Evolutionary conservation across 2,888 invertebrate genomes (phyloP).

Genomic region (Notodromas monacha): DNA sequence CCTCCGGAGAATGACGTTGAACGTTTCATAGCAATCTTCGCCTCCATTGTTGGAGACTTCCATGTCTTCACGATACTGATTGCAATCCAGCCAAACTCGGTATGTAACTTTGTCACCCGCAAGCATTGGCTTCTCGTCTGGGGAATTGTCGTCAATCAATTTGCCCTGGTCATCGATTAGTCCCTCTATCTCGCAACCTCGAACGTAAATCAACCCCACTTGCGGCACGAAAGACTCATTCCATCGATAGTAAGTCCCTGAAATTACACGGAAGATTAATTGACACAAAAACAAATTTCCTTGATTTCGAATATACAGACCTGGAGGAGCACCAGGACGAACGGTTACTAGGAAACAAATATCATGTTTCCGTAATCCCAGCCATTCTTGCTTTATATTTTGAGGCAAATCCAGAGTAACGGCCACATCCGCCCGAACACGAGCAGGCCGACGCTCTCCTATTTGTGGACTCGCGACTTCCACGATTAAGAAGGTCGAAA

Average conservation of each 20-base stretch:
- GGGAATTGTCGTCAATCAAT: slow-evolving; percentile 72
- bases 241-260: slow-evolving; percentile 13
- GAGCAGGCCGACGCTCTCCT: slow-evolving; percentile 68
- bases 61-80: slow-evolving; percentile 81
- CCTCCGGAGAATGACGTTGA: slow-evolving; percentile 86
- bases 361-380: slow-evolving; percentile 76
- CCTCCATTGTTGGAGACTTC: slow-evolving; percentile 42
- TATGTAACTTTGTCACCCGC: slow-evolving; percentile 67
- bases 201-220: slow-evolving; percentile 58
- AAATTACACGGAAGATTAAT: slow-evolving; percentile 5
- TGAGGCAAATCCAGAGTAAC: slow-evolving; percentile 62
- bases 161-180: slow-evolving; percentile 80
- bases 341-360: slow-evolving; percentile 86
- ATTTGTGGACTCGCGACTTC: slow-evolving; percentile 40
- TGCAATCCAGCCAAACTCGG: slow-evolving; percentile 74
- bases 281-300: background rate
- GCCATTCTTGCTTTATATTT: slow-evolving; percentile 88
- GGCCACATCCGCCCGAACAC: slow-evolving; percentile 75
- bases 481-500: slow-evolving; percentile 64
- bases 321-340: slow-evolving; percentile 46
- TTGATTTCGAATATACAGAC: slow-evolving; percentile 18
- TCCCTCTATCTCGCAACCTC: slow-evolving; percentile 94
- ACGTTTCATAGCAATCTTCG: slow-evolving; percentile 54
- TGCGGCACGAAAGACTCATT: slow-evolving; percentile 60
- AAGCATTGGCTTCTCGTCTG: slow-evolving; percentile 52